Evolutionary conservation across 2,888 invertebrate species (phyloP).

Genomic region (Rhagium mordax): DNA sequence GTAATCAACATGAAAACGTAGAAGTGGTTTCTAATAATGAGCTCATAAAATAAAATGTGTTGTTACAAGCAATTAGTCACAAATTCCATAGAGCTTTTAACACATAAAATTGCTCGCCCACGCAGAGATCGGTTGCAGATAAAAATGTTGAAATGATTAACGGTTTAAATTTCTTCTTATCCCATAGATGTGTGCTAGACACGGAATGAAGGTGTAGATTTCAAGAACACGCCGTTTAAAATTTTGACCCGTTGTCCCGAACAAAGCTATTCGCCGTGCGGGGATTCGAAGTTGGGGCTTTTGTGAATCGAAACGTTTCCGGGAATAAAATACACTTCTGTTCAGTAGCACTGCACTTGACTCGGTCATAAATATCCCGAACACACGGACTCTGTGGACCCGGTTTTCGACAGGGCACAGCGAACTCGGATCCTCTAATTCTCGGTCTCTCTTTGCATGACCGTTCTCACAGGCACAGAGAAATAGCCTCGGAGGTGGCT

Average conservation of each 20-base stretch:
- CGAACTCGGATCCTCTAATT: conserved; percentile 39
- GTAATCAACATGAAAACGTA: not conserved
- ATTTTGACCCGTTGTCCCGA: not conserved
- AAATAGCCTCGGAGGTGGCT: not conserved
- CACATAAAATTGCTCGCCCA: conserved; percentile 1
- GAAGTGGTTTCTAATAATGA: not conserved
- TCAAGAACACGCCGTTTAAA: not conserved
- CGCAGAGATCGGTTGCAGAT: not conserved
- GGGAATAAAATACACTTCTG: conserved; percentile 44
- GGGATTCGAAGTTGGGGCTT: not conserved
- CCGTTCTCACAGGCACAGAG: conserved; percentile 24
- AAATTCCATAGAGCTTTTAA: conserved; percentile 10
- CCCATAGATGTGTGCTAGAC: not conserved
- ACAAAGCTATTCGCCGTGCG: conserved; percentile 1
- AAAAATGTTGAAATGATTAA: conserved; percentile 8
- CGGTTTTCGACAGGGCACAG: conserved; percentile 36
- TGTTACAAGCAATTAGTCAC: not conserved
- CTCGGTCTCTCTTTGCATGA: conserved; percentile 37
- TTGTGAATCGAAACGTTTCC: conserved; percentile 24
- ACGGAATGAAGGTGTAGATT: not conserved
- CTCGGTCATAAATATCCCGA: conserved; percentile 53
- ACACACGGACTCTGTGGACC: conserved; percentile 47
- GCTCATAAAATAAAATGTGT: not conserved
- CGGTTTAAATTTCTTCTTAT: not conserved
- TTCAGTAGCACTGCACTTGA: conserved; percentile 53